These are phyloP conservation scores for Apostichopus parvimensis DNA, from an alignment of 35 echinoderm and acorn worm species.

Conservation along the genomic window DNA sequence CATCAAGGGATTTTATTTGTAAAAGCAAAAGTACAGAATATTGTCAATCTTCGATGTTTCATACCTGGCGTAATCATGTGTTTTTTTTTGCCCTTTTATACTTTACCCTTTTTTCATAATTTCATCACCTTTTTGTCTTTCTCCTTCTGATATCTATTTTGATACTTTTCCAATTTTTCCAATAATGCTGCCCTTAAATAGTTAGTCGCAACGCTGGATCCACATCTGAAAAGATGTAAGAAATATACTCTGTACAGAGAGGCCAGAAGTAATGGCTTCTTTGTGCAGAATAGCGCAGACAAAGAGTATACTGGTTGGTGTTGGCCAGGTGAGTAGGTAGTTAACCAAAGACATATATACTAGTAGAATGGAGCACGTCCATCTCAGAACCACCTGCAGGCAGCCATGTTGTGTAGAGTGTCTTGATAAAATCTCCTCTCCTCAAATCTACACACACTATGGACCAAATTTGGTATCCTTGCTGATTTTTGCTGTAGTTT, in stretches of 20 bases:
- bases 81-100: not conserved
- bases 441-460: too few species aligned
- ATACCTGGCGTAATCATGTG: not conserved
- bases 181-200: slow-evolving; percentile 16
- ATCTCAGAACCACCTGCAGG: too few species aligned
- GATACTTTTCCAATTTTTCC: not conserved
- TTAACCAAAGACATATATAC: not conserved
- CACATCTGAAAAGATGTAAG: slow-evolving; percentile 53
- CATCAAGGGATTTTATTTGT: not conserved
- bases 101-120: not conserved
- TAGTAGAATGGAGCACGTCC: not conserved
- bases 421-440: too few species aligned
- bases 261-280: slow-evolving; percentile 40
- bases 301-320: slow-evolving; percentile 63
- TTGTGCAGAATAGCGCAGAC: slow-evolving; percentile 34
- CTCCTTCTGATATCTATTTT: not conserved
- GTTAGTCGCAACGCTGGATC: slow-evolving; percentile 55
- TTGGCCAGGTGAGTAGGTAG: slow-evolving; percentile 55
- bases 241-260: slow-evolving; percentile 51
- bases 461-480: too few species aligned
- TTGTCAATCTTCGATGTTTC: too few species aligned
- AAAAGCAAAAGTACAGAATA: too few species aligned
- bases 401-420: too few species aligned
- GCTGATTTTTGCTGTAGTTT: too few species aligned
- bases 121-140: not conserved